Percentiles rank a stretch among this genome's conserved stretches.
phyloP scores from a whole-genome alignment of 2,888 invertebrate species.

The Meghimatium bilineatum region DNA sequence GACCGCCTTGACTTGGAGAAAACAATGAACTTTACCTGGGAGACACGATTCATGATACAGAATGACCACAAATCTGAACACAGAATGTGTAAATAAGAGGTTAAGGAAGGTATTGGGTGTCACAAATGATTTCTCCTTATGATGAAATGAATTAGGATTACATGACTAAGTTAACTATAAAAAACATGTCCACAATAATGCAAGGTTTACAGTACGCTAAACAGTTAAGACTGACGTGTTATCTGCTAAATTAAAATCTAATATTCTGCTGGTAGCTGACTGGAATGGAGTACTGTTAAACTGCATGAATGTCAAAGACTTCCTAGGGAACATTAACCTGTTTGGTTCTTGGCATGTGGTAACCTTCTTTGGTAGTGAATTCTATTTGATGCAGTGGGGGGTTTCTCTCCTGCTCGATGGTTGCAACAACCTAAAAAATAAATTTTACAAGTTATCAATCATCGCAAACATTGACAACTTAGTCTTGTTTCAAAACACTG shows the following conservation, averaged over 20 bases:
- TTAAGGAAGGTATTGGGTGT: too few species aligned
- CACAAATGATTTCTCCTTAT: too few species aligned
- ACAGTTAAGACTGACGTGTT: not conserved
- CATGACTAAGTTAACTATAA: too few species aligned
- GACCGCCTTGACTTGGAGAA: too few species aligned
- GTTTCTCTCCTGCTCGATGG: constrained; percentile 11
- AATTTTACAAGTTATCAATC: not conserved
- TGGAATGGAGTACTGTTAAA: constrained; percentile 32
- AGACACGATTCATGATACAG: too few species aligned
- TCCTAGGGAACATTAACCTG: not conserved
- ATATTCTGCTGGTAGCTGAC: not conserved
- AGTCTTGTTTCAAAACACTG: too few species aligned
- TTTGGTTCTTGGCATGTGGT: constrained; percentile 17
- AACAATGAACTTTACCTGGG: too few species aligned
- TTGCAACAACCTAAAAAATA: not conserved
- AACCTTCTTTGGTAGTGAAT: constrained; percentile 15
- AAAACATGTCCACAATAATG: not conserved
- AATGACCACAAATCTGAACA: too few species aligned
- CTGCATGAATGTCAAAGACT: not conserved
- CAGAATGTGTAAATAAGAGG: too few species aligned
- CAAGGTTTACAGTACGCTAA: not conserved
- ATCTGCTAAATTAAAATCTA: not conserved
- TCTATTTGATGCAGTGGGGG: not conserved
- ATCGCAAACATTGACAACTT: too few species aligned
- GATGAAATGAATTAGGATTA: too few species aligned